Base-by-base conservation (phyloP, 1,140 invertebrate genomes). In the Octopus sinensis region DNA sequence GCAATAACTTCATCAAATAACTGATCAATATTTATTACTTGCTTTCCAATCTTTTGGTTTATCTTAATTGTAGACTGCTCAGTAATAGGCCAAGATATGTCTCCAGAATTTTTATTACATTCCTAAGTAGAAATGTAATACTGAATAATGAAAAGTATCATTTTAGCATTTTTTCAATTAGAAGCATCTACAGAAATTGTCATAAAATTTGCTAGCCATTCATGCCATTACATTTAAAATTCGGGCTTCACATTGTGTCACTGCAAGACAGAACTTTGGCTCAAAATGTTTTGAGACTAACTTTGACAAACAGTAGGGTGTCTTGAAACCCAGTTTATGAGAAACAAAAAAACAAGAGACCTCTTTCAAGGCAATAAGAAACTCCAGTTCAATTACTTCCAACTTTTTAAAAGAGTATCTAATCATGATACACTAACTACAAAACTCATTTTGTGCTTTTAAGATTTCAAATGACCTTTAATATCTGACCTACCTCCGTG, bases 401-500 rank as follows among this genome's bases (percentile, higher is more conserved):
- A n/a, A 68, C 62, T 68, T 68, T 12, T 68, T 13, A 68, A 1
- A 68, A 68, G n/a, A 68, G 62, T 68, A 68, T 68, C 62, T 68
- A 68, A 68, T 68, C 62, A 3, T 68, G 62, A 68, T n/a, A 1
- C 12, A 68, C 62, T 68, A 68, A n/a, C 62, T 13, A n/a, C 62
- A 68, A n/a, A 68, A 68, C 62, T 68, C 12, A n/a, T n/a, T n/a
- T 68, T 68, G 62, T 68, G 62, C 62, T n/a, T 68, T 68, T 68
- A 13, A 68, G 62, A 68, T 68, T 68, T 12, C 62, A 68, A 68
- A 68, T 68, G 62, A n/a, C n/a, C 62, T 68, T 68, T 68, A 68
- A 68, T 68, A 68, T 68, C 62, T n/a, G 62, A 68, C n/a, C 62
- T 68, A 68, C 62, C n/a, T 68, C 62, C 62, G n/a, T 68, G 62